phyloP scores from a whole-genome alignment of 2,888 invertebrate genomes.

The Tetranychus truncatus region DNA sequence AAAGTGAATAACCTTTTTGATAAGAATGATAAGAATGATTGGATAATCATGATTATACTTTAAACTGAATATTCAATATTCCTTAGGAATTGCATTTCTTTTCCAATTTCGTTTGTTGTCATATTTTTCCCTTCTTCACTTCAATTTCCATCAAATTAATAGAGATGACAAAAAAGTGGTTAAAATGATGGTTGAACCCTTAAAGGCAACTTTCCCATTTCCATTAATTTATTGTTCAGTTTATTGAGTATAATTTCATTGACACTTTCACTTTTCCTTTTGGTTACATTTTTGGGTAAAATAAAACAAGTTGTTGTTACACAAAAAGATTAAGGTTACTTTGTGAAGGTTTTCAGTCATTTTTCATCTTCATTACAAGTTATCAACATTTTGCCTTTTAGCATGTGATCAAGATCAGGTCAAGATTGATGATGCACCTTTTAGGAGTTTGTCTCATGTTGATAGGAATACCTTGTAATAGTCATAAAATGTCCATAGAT shows the following conservation, averaged over 20 bases:
- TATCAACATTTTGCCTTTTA: neutral
- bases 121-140: no score
- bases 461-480: neutral
- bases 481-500: neutral
- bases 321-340: neutral
- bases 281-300: neutral
- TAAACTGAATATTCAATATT: no score
- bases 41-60: no score
- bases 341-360: neutral
- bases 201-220: neutral
- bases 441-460: neutral
- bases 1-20: no score
- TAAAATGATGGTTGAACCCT: neutral
- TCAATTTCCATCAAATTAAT: neutral
- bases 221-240: neutral
- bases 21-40: no score
- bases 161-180: neutral
- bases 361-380: neutral
- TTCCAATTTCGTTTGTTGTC: no score
- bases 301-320: neutral
- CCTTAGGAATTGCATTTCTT: no score
- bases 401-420: neutral
- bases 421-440: neutral
- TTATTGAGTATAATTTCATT: neutral
- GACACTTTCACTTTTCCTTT: neutral